Conservation (phyloP, 2,888 invertebrate genomes). For the Amphimallon solstitiale region DNA sequence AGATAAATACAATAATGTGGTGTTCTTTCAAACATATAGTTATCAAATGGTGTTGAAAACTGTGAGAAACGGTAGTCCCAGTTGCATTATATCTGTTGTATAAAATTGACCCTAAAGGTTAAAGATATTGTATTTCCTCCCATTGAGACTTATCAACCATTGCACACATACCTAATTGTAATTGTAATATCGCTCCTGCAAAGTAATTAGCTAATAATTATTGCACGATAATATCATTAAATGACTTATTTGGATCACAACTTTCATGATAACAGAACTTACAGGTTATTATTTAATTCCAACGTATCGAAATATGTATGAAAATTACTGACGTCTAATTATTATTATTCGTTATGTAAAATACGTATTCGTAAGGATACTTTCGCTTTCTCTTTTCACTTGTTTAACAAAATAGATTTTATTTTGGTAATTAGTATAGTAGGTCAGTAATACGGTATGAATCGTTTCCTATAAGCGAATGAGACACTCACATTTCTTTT, state of each 20-base stretch:
- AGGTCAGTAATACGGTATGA: too few species aligned
- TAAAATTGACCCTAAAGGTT: constrained; percentile 12
- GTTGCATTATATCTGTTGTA: not conserved
- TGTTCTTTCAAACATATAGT: not conserved
- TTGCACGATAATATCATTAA: not conserved
- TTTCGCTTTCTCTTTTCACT: too few species aligned
- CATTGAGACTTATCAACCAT: not conserved
- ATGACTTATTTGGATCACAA: not conserved
- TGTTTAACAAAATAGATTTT: too few species aligned
- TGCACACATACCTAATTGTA: not conserved
- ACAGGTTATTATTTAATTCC: too few species aligned
- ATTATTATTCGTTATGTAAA: too few species aligned
- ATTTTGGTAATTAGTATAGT: too few species aligned
- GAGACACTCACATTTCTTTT: too few species aligned
- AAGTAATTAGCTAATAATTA: not conserved
- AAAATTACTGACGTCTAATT: too few species aligned
- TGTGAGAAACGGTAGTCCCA: not conserved
- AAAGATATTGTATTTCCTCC: not conserved
- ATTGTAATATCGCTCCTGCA: not conserved
- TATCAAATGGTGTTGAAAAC: not conserved
- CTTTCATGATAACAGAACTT: too few species aligned
- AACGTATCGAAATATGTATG: too few species aligned
- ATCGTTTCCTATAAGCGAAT: too few species aligned
- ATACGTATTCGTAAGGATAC: too few species aligned
- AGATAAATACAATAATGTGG: not conserved